Percentiles rank a stretch among this genome's conserved stretches.
These are phyloP conservation scores for Melierax canorus DNA, from an alignment of 2,113 vertebrate genomes.

Conservation along the genomic window DNA sequence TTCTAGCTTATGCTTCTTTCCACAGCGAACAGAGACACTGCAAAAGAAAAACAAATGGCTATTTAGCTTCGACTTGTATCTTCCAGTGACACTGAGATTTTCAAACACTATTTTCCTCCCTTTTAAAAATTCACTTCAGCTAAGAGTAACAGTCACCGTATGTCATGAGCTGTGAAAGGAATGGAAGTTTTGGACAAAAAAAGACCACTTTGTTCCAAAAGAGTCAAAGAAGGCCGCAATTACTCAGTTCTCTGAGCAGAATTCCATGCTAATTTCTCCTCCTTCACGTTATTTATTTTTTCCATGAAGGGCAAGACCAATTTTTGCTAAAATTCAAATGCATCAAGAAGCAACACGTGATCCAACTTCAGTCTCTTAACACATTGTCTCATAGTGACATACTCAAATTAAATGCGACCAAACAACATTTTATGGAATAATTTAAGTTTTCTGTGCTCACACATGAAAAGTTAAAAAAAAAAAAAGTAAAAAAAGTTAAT, in stretches of 20 bases:
- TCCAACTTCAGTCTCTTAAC: neutral
- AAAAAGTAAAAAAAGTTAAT: accelerated
- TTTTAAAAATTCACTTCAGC: neutral
- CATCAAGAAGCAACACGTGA: neutral
- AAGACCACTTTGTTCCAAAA: neutral
- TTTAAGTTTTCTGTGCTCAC: neutral
- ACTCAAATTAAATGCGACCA: neutral
- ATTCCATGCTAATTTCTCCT: neutral
- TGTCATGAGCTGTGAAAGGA: neutral
- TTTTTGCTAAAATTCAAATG: neutral
- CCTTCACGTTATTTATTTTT: neutral
- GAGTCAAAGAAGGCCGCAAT: neutral
- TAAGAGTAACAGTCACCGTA: neutral
- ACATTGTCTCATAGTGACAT: neutral
- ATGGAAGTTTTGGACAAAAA: neutral
- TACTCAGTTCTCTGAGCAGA: neutral
- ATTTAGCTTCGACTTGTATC: neutral
- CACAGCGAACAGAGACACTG: constrained; percentile 50
- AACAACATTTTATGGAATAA: neutral
- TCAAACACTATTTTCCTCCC: neutral
- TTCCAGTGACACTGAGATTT: neutral
- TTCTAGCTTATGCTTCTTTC: constrained; percentile 75
- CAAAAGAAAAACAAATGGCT: neutral
- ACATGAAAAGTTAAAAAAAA: neutral
- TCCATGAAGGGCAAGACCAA: neutral